Conservation (phyloP, 2,888 invertebrate species). For the Cabera pusaria region DNA sequence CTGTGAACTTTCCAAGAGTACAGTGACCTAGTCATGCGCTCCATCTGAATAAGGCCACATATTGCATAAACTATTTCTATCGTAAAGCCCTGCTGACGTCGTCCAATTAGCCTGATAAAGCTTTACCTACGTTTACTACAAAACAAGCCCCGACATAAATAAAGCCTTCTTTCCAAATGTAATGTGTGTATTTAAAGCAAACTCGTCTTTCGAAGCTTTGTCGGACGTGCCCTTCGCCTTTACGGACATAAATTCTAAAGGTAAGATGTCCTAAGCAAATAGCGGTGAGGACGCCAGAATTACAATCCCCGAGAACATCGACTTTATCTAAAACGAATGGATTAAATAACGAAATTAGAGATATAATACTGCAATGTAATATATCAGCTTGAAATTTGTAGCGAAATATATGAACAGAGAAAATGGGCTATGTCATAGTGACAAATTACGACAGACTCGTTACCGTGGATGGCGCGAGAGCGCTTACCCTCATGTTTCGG, state of each 20-base stretch:
- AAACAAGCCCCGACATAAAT: constrained; percentile 12
- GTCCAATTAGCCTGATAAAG: constrained; percentile 37
- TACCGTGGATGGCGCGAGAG: constrained; percentile 24
- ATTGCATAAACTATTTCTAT: constrained; percentile 59
- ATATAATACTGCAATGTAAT: constrained; percentile 3
- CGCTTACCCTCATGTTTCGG: constrained; percentile 26
- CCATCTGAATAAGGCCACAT: constrained; percentile 65
- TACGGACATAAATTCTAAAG: constrained; percentile 31
- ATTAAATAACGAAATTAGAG: constrained; percentile 6
- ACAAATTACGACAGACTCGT: constrained; percentile 31
- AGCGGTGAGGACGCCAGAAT: constrained; percentile 24
- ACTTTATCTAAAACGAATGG: constrained; percentile 16
- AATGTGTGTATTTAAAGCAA: constrained; percentile 38
- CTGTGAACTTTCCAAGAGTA: constrained; percentile 77
- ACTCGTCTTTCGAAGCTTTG: constrained; percentile 34
- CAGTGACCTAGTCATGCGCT: constrained; percentile 75
- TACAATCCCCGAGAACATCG: constrained; percentile 6
- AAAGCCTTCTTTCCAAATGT: constrained; percentile 23
- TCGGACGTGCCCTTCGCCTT: constrained; percentile 24
- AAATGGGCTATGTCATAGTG: constrained; percentile 25
- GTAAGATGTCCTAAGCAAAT: constrained; percentile 46
- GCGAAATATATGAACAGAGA: constrained; percentile 14
- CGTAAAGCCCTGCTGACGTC: constrained; percentile 38
- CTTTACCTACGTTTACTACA: constrained; percentile 1
- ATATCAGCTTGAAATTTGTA: constrained; percentile 6